Base-by-base conservation (phyloP, 2,888 invertebrate genomes). In the Mylabris sibirica region DNA sequence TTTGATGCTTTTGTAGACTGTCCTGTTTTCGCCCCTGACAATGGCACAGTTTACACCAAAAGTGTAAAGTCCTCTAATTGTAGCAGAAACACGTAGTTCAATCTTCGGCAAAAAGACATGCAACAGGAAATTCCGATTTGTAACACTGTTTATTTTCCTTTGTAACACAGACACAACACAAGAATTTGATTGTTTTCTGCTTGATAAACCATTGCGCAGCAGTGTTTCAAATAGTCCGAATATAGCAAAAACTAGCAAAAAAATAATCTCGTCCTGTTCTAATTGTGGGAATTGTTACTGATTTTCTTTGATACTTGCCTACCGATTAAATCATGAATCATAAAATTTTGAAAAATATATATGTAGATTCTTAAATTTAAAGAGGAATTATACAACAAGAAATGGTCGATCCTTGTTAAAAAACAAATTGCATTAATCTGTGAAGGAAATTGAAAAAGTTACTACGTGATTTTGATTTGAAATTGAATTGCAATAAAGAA, bases 391-490 rank as follows among this genome's bases (percentile, higher is more conserved):
- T 6, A 59, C 41, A 64, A 64, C 49, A 53, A 38, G 41, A n/a
- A n/a, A n/a, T n/a, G n/a, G n/a, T n/a, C n/a, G 73, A 74, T 76
- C 69, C 66, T 63, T 60, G 60, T 64, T 57, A 63, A n/a, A n/a
- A n/a, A n/a, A n/a, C n/a, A n/a, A n/a, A n/a, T n/a, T n/a, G n/a
- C n/a, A n/a, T n/a, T n/a, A n/a, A n/a, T n/a, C n/a, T n/a, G n/a
- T n/a, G 44, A 64, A 73, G 74, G 74, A 74, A 74, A 70, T 68
- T 66, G 67, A 76, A 73, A 75, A 76, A 72, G 67, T 57, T 64
- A 64, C 66, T 74, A 74, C 73, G 75, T 72, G 73, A 74, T 74
- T 70, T 73, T 69, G 67, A 65, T 68, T 66, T 62, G 60, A 8
- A 30, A 30, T 30, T 30, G 30, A 30, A 30, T 30, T 30, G 8